These are phyloP conservation scores for Cantharis flavilabris DNA, from an alignment of 2,888 invertebrate genomes.

Conservation along the genomic window DNA sequence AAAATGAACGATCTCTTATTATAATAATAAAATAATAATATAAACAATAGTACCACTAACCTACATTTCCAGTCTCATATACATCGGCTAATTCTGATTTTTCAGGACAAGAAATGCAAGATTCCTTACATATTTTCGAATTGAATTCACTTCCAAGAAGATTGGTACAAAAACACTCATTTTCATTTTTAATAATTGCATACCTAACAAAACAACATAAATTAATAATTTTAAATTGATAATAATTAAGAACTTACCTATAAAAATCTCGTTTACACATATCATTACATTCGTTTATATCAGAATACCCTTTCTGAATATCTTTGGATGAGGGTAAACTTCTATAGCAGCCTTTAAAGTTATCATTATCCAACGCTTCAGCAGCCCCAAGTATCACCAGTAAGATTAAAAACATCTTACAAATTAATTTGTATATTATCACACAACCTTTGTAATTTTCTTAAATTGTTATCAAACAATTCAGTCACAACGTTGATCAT, in stretches of 20 bases:
- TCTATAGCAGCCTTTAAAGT: conserved; percentile 42
- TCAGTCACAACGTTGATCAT: not conserved
- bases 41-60: conserved; percentile 32
- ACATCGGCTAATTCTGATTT: conserved; percentile 39
- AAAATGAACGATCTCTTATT: conserved; percentile 18
- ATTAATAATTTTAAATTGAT: not conserved
- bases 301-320: conserved; percentile 17
- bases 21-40: not conserved
- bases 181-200: conserved; percentile 38
- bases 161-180: conserved; percentile 45
- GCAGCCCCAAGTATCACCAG: conserved; percentile 10
- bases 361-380: conserved; percentile 9
- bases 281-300: conserved; percentile 38
- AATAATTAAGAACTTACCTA: conserved; percentile 35
- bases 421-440: not conserved
- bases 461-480: not conserved
- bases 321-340: conserved; percentile 5
- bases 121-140: conserved; percentile 34
- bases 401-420: conserved; percentile 6
- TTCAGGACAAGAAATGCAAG: conserved; percentile 37
- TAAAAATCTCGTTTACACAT: conserved; percentile 41
- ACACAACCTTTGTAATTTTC: not conserved
- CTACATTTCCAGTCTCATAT: conserved; percentile 45
- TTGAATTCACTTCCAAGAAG: conserved; percentile 44
- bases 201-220: conserved; percentile 38